A percentile compares a stretch with the other conserved stretches of the same genome.
phyloP scores from a whole-genome alignment of 1,140 invertebrate genomes.

The Chlorops oryzae region DNA sequence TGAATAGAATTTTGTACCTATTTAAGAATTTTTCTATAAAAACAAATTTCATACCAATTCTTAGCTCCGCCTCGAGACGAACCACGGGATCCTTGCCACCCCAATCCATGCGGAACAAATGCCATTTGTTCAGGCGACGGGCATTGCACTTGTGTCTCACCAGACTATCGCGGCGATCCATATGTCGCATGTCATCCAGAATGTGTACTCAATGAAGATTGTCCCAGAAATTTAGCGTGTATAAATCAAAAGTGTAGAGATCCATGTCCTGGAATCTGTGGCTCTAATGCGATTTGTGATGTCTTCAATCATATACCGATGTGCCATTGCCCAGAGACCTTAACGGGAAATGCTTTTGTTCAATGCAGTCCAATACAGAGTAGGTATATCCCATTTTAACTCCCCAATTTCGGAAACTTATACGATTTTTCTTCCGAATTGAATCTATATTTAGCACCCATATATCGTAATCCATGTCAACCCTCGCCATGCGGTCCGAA shows the following conservation, averaged over 20 bases:
- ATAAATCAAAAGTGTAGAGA: slow-evolving; percentile 66
- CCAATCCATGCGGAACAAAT: slow-evolving; percentile 51
- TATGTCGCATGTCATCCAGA: slow-evolving; percentile 69
- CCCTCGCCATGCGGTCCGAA: slow-evolving; percentile 70
- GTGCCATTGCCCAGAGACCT: slow-evolving; percentile 64
- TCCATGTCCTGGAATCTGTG: slow-evolving; percentile 71
- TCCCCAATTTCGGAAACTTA: slow-evolving; percentile 54
- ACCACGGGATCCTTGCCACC: slow-evolving; percentile 53
- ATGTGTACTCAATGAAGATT: slow-evolving; percentile 77
- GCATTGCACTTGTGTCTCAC: slow-evolving; percentile 59
- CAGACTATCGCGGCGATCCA: slow-evolving; percentile 62
- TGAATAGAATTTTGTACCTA: background rate
- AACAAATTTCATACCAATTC: slow-evolving; percentile 39
- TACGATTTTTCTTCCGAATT: background rate
- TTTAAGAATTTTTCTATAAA: background rate
- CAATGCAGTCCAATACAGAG: slow-evolving; percentile 47
- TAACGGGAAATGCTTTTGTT: slow-evolving; percentile 71
- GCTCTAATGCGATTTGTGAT: slow-evolving; percentile 63
- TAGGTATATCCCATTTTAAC: slow-evolving; percentile 51
- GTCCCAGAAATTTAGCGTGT: slow-evolving; percentile 65
- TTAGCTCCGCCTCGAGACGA: slow-evolving; percentile 45
- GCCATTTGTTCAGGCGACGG: slow-evolving; percentile 67
- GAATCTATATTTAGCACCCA: slow-evolving; percentile 27
- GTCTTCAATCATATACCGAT: slow-evolving; percentile 72
- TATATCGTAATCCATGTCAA: slow-evolving; percentile 54